Percentiles rank a stretch among this genome's conserved stretches.
Evolutionary conservation across 2,113 vertebrate species (phyloP).

Genomic region (Nerophis lumbriciformis): DNA sequence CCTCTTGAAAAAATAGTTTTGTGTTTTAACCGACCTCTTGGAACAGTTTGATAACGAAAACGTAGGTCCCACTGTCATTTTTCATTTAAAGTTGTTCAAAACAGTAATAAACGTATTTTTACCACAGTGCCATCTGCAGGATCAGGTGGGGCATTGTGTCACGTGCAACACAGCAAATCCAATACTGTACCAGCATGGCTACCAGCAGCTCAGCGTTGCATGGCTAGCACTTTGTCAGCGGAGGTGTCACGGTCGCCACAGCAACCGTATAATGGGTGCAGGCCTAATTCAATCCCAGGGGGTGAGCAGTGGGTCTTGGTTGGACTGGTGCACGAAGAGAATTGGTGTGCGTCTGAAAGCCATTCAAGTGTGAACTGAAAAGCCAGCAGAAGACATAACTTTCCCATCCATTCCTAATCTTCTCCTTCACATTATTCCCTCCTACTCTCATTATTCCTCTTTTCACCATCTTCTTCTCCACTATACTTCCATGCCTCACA

Average conservation of each 20-base stretch:
- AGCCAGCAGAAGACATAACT: conserved; percentile 49
- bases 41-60: too few relatives aligned
- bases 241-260: conserved; percentile 89
- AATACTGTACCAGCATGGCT: too few relatives aligned
- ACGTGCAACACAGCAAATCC: too few relatives aligned
- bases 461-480: conserved; percentile 27
- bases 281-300: conserved; percentile 85
- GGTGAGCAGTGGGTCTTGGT: conserved; percentile 57
- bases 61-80: too few relatives aligned
- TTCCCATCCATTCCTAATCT: conserved; percentile 43
- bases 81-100: not conserved
- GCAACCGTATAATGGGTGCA: conserved; percentile 89
- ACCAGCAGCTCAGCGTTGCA: conserved; percentile 55
- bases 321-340: conserved; percentile 43
- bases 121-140: not conserved
- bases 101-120: not conserved
- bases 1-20: too few relatives aligned
- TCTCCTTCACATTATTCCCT: conserved; percentile 7
- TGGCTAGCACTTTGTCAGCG: conserved; percentile 75
- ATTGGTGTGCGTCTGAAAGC: conserved; percentile 59
- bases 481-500: conserved; percentile 26
- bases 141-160: not conserved
- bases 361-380: conserved; percentile 54
- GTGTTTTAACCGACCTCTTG: too few relatives aligned
- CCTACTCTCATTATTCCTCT: conserved; percentile 12